Evolutionary conservation across 2,797 vertebrate species (phyloP).

Genomic region (Sebastes matsubarae): DNA sequence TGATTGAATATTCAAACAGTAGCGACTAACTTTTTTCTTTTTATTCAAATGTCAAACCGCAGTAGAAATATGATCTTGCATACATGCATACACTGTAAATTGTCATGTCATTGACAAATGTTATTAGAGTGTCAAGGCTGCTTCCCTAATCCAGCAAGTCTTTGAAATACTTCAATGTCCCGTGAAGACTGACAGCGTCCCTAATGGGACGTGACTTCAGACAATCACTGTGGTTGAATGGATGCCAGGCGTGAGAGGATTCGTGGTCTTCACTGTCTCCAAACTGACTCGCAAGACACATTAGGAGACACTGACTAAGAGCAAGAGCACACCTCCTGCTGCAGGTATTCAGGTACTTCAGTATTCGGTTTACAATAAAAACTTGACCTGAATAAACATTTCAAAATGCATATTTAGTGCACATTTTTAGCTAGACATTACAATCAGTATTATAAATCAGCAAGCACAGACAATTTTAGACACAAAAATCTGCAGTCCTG

Average conservation of each 20-base stretch:
- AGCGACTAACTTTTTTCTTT: neutral
- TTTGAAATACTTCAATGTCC: slow-evolving; percentile 2
- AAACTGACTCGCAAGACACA: neutral
- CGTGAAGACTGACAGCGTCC: neutral
- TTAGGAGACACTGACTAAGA: neutral
- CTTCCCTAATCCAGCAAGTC: neutral
- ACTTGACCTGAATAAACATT: neutral
- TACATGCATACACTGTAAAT: neutral
- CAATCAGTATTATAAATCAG: neutral
- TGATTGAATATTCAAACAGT: neutral
- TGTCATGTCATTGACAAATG: neutral
- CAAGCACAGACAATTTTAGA: neutral
- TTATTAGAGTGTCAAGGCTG: neutral
- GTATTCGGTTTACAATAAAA: neutral
- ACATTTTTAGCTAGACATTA: neutral
- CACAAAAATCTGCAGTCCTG: neutral
- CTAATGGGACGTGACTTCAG: slow-evolving; percentile 4
- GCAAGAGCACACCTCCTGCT: neutral
- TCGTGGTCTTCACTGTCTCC: neutral
- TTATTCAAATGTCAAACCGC: neutral
- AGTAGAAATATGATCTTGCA: neutral
- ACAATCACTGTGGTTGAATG: neutral
- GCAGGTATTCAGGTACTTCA: neutral
- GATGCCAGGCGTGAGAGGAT: neutral
- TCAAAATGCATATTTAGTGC: neutral